These are phyloP conservation scores for Sipunculus nudus DNA, from an alignment of 2,888 invertebrate species.

Conservation along the genomic window DNA sequence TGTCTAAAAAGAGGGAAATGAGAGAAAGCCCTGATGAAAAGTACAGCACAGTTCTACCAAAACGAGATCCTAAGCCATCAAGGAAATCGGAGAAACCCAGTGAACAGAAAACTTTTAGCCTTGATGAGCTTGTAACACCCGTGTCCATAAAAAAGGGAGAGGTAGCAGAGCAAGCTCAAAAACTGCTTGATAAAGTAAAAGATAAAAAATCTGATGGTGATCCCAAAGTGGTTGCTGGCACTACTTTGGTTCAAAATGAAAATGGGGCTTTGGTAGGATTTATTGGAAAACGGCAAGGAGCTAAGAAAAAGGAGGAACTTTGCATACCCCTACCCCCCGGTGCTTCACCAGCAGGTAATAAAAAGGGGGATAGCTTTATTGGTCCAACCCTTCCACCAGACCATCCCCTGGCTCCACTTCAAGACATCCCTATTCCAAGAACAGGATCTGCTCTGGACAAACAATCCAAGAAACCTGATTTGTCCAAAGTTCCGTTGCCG, in stretches of 20 bases:
- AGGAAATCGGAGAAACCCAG: background rate
- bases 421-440: conserved; percentile 35
- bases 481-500: too few relatives aligned
- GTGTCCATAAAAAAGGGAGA: background rate
- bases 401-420: conserved; percentile 19
- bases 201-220: conserved; percentile 35
- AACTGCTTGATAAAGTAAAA: conserved; percentile 42
- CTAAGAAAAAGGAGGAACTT: too few relatives aligned
- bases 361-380: conserved; percentile 19
- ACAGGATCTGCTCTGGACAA: too few relatives aligned
- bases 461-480: too few relatives aligned
- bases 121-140: background rate
- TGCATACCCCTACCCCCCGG: conserved; percentile 32
- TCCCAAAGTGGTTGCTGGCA: too few relatives aligned
- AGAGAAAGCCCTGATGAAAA: conserved; percentile 5
- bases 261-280: too few relatives aligned
- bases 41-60: conserved; percentile 6
- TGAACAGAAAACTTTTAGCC: background rate
- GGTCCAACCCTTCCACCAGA: conserved; percentile 31
- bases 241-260: too few relatives aligned
- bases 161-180: conserved; percentile 32
- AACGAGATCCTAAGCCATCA: background rate
- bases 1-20: conserved; percentile 1
- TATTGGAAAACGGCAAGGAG: too few relatives aligned
- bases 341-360: background rate